A percentile compares a stretch with the other conserved stretches of the same genome.
These are phyloP conservation scores for Aplocera efformata DNA, from an alignment of 2,888 invertebrate genomes.

Conservation along the genomic window DNA sequence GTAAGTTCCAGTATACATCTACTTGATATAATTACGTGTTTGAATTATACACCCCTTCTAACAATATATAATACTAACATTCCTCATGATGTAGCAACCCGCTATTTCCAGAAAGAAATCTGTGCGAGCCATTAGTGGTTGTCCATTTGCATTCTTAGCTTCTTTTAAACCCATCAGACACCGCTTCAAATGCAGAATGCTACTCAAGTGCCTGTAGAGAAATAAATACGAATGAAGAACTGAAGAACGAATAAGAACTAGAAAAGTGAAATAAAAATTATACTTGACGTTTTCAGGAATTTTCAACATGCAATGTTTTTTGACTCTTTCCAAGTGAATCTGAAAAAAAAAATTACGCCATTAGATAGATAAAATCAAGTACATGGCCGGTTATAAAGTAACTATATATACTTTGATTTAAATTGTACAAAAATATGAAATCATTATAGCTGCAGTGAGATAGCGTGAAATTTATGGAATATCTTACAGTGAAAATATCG, in stretches of 20 bases:
- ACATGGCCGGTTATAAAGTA: too few species aligned
- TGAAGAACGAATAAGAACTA: not conserved
- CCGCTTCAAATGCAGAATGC: slow-evolving; percentile 58
- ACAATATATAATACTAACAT: slow-evolving; percentile 42
- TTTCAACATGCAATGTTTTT: slow-evolving; percentile 46
- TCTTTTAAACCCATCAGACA: slow-evolving; percentile 53
- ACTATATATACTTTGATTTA: too few species aligned
- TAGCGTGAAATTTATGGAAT: too few species aligned
- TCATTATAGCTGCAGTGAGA: too few species aligned
- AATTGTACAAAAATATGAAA: too few species aligned
- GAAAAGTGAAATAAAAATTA: slow-evolving; percentile 11
- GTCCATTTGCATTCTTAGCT: slow-evolving; percentile 40
- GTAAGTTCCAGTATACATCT: too few species aligned
- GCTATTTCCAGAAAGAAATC: slow-evolving; percentile 60
- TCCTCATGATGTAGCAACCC: slow-evolving; percentile 61
- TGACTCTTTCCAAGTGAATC: slow-evolving; percentile 46
- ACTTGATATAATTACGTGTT: too few species aligned
- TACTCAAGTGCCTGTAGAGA: slow-evolving; percentile 59
- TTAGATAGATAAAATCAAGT: too few species aligned
- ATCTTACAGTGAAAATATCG: too few species aligned
- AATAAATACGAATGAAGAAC: not conserved
- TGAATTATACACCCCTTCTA: too few species aligned
- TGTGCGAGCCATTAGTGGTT: slow-evolving; percentile 40
- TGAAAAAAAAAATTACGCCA: slow-evolving; percentile 20
- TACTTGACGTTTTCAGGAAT: slow-evolving; percentile 41